A percentile compares a stretch with the other conserved stretches of the same genome.
Evolutionary conservation across 2,113 vertebrate genomes (phyloP).

Genomic region (Myotis davidii): DNA sequence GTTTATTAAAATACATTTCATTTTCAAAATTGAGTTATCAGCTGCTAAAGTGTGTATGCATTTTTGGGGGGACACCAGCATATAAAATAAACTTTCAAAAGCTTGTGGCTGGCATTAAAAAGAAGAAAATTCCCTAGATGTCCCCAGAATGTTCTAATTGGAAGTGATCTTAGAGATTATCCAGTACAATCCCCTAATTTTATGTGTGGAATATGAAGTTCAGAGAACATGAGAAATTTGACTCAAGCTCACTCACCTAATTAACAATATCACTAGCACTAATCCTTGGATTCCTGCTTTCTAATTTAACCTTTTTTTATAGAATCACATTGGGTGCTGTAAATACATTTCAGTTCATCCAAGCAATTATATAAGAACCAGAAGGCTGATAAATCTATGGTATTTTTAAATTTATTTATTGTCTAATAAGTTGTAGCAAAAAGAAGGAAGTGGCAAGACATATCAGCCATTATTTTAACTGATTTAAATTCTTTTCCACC

Average conservation of each 20-base stretch:
- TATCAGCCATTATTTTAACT: background rate
- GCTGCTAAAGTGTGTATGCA: too few species aligned
- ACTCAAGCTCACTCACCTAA: background rate
- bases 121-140: background rate
- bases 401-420: conserved; percentile 2
- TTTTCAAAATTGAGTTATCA: too few species aligned
- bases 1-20: too few species aligned
- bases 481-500: background rate
- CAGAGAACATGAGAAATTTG: background rate
- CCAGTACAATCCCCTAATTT: background rate
- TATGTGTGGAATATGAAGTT: background rate
- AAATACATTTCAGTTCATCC: background rate
- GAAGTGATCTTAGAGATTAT: background rate
- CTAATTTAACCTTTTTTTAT: background rate
- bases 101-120: background rate
- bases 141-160: background rate
- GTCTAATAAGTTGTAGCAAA: background rate
- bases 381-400: background rate
- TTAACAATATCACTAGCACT: background rate
- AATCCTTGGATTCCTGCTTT: background rate
- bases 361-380: conserved; percentile 4
- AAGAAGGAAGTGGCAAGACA: background rate
- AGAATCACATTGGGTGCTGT: background rate
- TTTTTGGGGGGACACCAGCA: too few species aligned
- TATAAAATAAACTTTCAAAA: background rate